These are phyloP conservation scores for Zaprionus obscuricornis DNA, from an alignment of 2,888 invertebrate genomes.

Conservation along the genomic window DNA sequence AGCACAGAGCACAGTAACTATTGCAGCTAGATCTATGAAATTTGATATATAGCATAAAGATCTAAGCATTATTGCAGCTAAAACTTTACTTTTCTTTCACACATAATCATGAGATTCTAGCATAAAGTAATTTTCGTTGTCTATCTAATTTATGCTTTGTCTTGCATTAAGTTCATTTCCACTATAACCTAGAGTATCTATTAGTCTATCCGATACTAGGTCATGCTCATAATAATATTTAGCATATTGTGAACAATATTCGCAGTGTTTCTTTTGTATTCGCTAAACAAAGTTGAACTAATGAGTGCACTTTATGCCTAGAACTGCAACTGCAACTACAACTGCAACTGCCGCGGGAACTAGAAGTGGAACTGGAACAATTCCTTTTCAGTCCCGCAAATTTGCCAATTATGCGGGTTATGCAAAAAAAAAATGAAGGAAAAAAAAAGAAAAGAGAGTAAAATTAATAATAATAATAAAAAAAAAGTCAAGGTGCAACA, in stretches of 20 bases:
- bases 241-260: no score
- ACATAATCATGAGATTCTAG: no score
- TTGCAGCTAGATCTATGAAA: no score
- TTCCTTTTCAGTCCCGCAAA: constrained; percentile 46
- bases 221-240: neutral
- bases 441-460: constrained; percentile 4
- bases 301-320: constrained; percentile 63
- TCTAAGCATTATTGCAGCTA: no score
- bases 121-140: no score
- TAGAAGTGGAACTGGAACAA: constrained; percentile 36
- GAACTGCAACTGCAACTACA: no score
- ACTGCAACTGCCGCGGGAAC: constrained; percentile 9
- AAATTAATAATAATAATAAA: constrained; percentile 33
- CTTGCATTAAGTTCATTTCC: no score
- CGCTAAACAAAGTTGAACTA: constrained; percentile 67
- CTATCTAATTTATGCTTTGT: no score
- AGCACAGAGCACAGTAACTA: no score
- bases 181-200: constrained; percentile 14
- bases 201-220: no score
- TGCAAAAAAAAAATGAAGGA: constrained; percentile 24
- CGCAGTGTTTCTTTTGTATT: constrained; percentile 37
- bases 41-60: no score
- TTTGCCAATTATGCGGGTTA: constrained; percentile 68
- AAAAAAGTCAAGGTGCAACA: constrained; percentile 71
- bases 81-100: no score